Conservation (phyloP, 2,888 invertebrate species). For the Cybosia mesomella region DNA sequence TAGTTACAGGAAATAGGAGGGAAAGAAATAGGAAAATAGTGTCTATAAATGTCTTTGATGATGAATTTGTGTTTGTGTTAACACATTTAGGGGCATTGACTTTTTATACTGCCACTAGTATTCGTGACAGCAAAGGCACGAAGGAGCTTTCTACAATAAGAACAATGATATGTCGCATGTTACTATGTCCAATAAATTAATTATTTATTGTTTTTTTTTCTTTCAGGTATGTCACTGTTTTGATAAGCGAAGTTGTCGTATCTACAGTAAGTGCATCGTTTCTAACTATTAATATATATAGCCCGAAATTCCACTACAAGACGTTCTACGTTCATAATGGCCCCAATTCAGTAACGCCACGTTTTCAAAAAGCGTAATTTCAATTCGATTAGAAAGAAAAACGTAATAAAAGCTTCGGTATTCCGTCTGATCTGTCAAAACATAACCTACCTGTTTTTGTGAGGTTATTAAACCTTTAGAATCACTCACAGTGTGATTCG, state of each 20-base stretch:
- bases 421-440: too few species aligned
- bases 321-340: background rate
- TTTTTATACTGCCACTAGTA: background rate
- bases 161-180: too few species aligned
- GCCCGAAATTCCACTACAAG: background rate
- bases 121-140: background rate
- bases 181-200: background rate
- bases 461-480: too few species aligned
- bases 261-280: conserved; percentile 21
- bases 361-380: background rate
- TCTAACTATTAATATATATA: background rate
- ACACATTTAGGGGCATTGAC: background rate
- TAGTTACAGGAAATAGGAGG: too few species aligned
- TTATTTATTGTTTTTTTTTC: conserved; percentile 12
- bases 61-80: background rate
- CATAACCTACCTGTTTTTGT: too few species aligned
- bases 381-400: background rate
- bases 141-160: background rate
- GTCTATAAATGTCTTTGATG: background rate
- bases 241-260: conserved; percentile 19
- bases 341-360: too few species aligned
- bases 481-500: too few species aligned
- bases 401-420: background rate
- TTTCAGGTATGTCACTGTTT: conserved; percentile 47
- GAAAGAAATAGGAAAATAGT: too few species aligned